Evolutionary conservation across 2,888 invertebrate species (phyloP).

Genomic region (Rhingia campestris): DNA sequence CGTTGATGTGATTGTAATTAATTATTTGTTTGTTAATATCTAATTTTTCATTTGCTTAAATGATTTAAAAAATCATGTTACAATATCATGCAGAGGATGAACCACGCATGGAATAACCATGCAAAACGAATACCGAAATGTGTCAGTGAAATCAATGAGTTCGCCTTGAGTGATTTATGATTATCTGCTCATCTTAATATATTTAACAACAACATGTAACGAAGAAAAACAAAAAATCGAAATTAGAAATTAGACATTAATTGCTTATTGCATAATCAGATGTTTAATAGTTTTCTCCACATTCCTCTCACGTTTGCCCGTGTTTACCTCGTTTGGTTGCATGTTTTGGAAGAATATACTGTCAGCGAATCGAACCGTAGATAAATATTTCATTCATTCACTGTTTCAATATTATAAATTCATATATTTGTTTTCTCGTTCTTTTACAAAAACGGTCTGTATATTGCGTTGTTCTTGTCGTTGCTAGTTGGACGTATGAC

Average conservation of each 20-base stretch:
- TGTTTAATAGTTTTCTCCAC: slow-evolving; percentile 42
- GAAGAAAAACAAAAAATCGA: neutral
- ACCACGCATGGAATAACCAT: too few species aligned
- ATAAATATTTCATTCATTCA: neutral
- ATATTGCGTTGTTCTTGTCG: too few species aligned
- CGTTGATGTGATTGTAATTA: too few species aligned
- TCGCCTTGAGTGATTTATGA: slow-evolving; percentile 22
- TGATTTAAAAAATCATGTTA: too few species aligned
- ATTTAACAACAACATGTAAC: neutral
- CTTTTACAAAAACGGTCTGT: too few species aligned
- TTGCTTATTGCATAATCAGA: slow-evolving; percentile 32
- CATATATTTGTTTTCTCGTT: too few species aligned
- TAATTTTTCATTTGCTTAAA: too few species aligned
- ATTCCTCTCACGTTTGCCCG: slow-evolving; percentile 8
- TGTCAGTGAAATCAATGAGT: slow-evolving; percentile 64
- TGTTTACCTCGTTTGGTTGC: slow-evolving; percentile 9
- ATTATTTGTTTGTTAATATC: too few species aligned
- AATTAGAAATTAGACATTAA: slow-evolving; percentile 40
- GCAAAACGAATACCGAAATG: neutral
- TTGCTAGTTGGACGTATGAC: too few species aligned
- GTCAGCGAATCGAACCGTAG: slow-evolving; percentile 18
- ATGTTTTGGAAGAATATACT: slow-evolving; percentile 22
- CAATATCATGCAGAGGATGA: too few species aligned
- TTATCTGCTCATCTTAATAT: slow-evolving; percentile 2
- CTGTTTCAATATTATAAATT: too few species aligned